Evolutionary conservation across 35 echinoderm and acorn worm genomes (phyloP).

Genomic region (Lytechinus pictus): DNA sequence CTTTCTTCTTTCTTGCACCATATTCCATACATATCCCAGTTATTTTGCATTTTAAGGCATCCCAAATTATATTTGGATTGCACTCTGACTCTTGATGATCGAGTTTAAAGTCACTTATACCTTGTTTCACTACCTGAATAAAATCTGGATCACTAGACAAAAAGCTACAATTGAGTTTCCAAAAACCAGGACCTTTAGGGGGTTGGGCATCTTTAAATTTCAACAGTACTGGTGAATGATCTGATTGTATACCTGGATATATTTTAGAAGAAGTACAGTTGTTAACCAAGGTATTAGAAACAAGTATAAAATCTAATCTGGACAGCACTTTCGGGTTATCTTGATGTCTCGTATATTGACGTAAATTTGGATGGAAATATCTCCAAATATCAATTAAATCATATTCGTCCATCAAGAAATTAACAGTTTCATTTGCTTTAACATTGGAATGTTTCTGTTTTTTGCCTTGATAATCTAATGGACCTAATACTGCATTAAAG

Average conservation of each 20-base stretch:
- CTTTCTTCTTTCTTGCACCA: constrained; percentile 9
- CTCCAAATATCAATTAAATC: no score
- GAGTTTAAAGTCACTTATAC: constrained; percentile 22
- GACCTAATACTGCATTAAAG: no score
- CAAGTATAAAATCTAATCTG: constrained; percentile 13
- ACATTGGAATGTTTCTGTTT: no score
- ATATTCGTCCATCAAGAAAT: no score
- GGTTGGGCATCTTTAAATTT: constrained; percentile 20
- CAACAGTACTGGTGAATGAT: background rate
- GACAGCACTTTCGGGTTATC: background rate
- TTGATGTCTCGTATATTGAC: no score
- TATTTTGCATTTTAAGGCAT: constrained; percentile 46
- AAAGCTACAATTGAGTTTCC: constrained; percentile 37
- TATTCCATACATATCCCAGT: constrained; percentile 26
- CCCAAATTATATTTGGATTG: constrained; percentile 44
- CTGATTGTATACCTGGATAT: constrained; percentile 20
- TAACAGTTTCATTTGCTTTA: no score
- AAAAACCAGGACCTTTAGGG: background rate
- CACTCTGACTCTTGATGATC: constrained; percentile 27
- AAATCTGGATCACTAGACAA: constrained; percentile 28
- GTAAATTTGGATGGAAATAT: no score
- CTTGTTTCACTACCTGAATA: background rate
- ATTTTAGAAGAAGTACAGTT: background rate
- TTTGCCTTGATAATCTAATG: no score
- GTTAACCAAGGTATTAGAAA: constrained; percentile 33